A percentile compares a stretch with the other conserved stretches of the same genome.
Conservation (phyloP, 1,140 invertebrate genomes). For the Drosophila parvula region DNA sequence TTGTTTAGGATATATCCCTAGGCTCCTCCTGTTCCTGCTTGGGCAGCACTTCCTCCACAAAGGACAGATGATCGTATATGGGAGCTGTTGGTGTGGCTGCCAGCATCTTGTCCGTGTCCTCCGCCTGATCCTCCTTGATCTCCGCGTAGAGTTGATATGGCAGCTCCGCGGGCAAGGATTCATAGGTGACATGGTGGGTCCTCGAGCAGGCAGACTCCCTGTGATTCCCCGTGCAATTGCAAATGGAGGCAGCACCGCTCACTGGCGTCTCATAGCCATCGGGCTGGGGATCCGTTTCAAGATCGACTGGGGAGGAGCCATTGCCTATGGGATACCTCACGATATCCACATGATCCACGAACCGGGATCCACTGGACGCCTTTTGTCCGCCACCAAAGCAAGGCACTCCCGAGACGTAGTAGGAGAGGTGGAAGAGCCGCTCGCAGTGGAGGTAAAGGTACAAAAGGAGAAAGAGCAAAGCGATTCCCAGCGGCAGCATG, state of each 20-base stretch:
- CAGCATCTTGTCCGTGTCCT: neutral
- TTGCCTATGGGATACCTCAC: constrained; percentile 70
- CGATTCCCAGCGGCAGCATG: constrained; percentile 77
- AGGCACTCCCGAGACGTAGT: constrained; percentile 53
- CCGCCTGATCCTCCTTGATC: constrained; percentile 58
- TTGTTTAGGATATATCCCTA: constrained; percentile 6
- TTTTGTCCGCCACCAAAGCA: constrained; percentile 60
- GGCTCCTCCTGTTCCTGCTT: constrained; percentile 31
- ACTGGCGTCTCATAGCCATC: constrained; percentile 79
- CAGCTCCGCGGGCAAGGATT: constrained; percentile 56
- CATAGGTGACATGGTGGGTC: constrained; percentile 75
- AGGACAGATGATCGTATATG: constrained; percentile 69
- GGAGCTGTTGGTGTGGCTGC: constrained; percentile 30
- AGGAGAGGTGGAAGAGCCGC: constrained; percentile 76
- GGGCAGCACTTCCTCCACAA: constrained; percentile 31
- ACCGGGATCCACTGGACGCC: constrained; percentile 22
- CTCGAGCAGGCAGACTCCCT: constrained; percentile 57
- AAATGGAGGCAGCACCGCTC: constrained; percentile 64
- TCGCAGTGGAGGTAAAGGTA: constrained; percentile 81
- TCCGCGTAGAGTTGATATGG: constrained; percentile 75
- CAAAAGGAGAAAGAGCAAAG: constrained; percentile 69
- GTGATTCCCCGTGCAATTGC: constrained; percentile 59
- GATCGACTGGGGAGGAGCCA: constrained; percentile 23
- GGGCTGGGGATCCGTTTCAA: constrained; percentile 32
- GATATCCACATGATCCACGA: constrained; percentile 77